phyloP scores from a whole-genome alignment of 2,888 invertebrate genomes.

The Cheiracanthium punctorium region DNA sequence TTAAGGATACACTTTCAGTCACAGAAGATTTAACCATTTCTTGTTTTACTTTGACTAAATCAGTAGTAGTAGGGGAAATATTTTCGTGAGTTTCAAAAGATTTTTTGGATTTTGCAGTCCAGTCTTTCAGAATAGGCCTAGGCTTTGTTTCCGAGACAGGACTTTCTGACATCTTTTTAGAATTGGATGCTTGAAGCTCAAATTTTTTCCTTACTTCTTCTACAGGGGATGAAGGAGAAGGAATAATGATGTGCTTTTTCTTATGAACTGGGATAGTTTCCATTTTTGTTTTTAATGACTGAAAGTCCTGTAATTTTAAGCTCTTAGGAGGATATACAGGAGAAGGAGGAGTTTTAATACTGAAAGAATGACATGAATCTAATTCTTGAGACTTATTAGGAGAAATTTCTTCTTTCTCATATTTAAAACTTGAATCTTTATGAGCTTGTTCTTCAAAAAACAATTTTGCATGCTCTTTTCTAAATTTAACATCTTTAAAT shows the following conservation, averaged over 20 bases:
- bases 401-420: not conserved
- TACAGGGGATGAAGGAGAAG: conserved; percentile 63
- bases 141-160: conserved; percentile 24
- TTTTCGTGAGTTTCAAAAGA: conserved; percentile 25
- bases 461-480: not conserved
- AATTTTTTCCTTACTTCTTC: conserved; percentile 68
- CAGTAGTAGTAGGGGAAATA: not conserved
- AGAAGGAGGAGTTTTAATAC: conserved; percentile 58
- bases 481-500: not conserved
- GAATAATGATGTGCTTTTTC: conserved; percentile 57
- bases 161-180: conserved; percentile 28
- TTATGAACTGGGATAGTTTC: conserved; percentile 53
- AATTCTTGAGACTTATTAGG: conserved; percentile 13
- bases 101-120: conserved; percentile 28
- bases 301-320: conserved; percentile 53
- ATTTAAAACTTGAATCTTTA: not conserved
- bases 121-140: conserved; percentile 11
- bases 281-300: conserved; percentile 56
- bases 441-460: not conserved
- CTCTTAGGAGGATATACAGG: conserved; percentile 65
- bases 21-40: not conserved
- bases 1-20: not conserved
- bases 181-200: conserved; percentile 46
- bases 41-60: not conserved
- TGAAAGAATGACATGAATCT: conserved; percentile 43